Percentiles rank a stretch among this genome's conserved stretches.
Conservation (phyloP, 2,888 invertebrate species). For the Mythimna vitellina region DNA sequence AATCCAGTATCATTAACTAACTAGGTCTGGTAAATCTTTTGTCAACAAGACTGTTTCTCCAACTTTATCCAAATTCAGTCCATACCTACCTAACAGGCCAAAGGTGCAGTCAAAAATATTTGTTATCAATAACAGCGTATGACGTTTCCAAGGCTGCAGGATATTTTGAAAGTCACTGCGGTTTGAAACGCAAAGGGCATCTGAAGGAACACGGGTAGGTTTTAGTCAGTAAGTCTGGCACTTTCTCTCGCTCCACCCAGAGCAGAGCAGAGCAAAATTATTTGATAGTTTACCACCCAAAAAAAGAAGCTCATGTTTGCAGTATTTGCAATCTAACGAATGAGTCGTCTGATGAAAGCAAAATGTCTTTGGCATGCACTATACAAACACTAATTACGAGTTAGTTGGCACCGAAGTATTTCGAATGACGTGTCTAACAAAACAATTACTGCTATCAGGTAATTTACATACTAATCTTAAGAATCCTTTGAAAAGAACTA, state of each 20-base stretch:
- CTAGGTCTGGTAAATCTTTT: neutral
- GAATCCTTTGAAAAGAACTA: constrained; percentile 4
- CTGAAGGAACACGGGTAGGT: neutral
- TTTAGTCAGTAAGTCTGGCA: too few species aligned
- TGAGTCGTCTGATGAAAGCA: neutral
- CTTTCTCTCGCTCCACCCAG: too few species aligned
- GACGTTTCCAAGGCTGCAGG: too few species aligned
- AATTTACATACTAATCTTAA: constrained; percentile 18
- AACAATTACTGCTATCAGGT: constrained; percentile 37
- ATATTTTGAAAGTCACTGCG: too few species aligned
- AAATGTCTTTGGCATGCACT: constrained; percentile 21
- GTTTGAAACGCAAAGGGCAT: too few species aligned
- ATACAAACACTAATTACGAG: constrained; percentile 23
- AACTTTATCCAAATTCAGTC: neutral
- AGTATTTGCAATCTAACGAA: constrained; percentile 2
- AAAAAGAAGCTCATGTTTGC: too few species aligned
- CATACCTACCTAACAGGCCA: neutral
- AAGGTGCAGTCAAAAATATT: neutral
- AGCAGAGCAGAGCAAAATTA: too few species aligned
- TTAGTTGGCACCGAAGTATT: constrained; percentile 46
- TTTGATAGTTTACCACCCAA: too few species aligned
- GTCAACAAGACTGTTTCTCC: neutral
- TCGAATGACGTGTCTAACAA: constrained; percentile 34
- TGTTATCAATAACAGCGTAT: neutral
- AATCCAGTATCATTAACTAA: neutral